These are phyloP conservation scores for Microctenopoma stevenorrisi DNA, from an alignment of 2,797 vertebrate species.

Conservation along the genomic window DNA sequence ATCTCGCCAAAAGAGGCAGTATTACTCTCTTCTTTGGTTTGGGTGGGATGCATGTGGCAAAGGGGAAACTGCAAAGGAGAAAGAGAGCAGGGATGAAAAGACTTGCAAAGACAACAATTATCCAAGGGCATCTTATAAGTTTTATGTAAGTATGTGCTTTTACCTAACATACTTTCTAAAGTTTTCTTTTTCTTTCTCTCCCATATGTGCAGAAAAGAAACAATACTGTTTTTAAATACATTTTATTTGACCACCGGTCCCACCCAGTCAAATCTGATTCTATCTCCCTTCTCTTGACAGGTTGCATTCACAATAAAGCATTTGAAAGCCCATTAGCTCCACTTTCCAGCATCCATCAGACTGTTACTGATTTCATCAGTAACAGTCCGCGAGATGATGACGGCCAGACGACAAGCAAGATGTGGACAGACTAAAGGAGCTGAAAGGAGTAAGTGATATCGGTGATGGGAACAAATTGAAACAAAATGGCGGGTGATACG, in stretches of 20 bases:
- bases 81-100: conserved; percentile 40
- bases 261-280: conserved; percentile 72
- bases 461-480: conserved; percentile 72
- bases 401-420: conserved; percentile 68
- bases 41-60: conserved; percentile 34
- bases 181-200: conserved; percentile 28
- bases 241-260: conserved; percentile 53
- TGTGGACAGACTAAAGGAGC: conserved; percentile 60
- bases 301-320: conserved; percentile 70
- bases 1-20: conserved; percentile 75
- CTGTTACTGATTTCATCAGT: conserved; percentile 64
- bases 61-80: conserved; percentile 40
- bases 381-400: conserved; percentile 71
- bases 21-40: conserved; percentile 64
- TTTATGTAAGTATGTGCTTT: conserved; percentile 24
- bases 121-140: conserved; percentile 49
- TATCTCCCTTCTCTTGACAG: conserved; percentile 70
- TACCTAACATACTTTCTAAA: conserved; percentile 33
- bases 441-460: conserved; percentile 61
- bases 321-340: conserved; percentile 75
- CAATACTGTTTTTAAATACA: conserved; percentile 37
- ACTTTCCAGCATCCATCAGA: conserved; percentile 32
- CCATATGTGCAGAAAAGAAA: conserved; percentile 29
- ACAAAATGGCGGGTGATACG: conserved; percentile 70
- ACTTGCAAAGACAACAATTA: conserved; percentile 49